Conservation (phyloP, 1,140 invertebrate genomes). For the Batillaria attramentaria region DNA sequence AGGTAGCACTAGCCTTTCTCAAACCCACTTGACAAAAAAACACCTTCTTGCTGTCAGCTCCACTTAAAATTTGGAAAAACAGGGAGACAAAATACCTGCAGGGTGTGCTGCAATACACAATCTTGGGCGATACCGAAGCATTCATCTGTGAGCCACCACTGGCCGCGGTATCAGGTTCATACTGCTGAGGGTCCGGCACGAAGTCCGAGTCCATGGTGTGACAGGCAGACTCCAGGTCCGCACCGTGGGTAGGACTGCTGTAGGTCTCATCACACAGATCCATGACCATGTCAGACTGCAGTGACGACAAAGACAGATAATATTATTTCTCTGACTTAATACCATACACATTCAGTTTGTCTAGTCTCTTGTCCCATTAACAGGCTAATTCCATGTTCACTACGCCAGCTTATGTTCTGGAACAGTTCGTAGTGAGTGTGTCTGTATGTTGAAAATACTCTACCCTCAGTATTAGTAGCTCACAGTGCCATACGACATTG, state of each 20-base stretch:
- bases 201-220: slow-evolving; percentile 28
- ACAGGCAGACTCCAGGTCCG: slow-evolving; percentile 4
- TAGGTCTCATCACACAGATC: slow-evolving; percentile 31
- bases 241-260: background rate
- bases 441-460: background rate
- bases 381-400: background rate
- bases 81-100: too few relatives aligned
- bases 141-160: too few relatives aligned
- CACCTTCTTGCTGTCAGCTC: too few relatives aligned
- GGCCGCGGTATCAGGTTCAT: too few relatives aligned
- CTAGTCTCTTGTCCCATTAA: background rate
- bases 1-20: too few relatives aligned
- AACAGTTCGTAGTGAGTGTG: background rate
- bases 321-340: too few relatives aligned
- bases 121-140: too few relatives aligned
- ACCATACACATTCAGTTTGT: too few relatives aligned
- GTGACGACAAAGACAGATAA: too few relatives aligned
- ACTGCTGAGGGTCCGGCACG: slow-evolving; percentile 25
- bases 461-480: background rate
- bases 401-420: background rate
- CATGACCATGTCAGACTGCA: slow-evolving; percentile 22
- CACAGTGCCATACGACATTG: too few relatives aligned
- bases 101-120: slow-evolving; percentile 3
- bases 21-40: too few relatives aligned
- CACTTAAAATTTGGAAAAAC: too few relatives aligned